Conservation (phyloP, 2,888 invertebrate genomes). For the Matsumyia berberina region DNA sequence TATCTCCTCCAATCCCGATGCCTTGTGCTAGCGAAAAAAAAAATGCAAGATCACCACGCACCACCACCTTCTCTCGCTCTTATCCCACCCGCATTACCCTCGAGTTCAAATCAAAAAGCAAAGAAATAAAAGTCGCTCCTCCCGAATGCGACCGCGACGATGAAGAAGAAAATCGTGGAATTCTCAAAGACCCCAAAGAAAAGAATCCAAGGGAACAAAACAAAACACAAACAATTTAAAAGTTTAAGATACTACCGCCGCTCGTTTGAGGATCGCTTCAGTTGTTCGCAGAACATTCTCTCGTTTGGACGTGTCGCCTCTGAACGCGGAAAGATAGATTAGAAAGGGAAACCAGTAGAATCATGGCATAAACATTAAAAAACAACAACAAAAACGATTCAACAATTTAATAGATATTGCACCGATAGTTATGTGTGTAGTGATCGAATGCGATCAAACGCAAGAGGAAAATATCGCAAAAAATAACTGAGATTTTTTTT, state of each 20-base stretch:
- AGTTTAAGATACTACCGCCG: conserved; percentile 66
- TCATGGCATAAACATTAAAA: conserved; percentile 26
- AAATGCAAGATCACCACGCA: conserved; percentile 42
- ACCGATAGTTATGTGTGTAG: conserved; percentile 17
- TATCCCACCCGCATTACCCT: conserved; percentile 24
- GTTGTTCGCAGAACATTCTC: conserved; percentile 79
- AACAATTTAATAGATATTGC: conserved; percentile 7
- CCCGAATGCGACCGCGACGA: conserved; percentile 36
- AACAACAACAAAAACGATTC: conserved; percentile 22
- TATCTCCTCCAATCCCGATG: conserved; percentile 28
- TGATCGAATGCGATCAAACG: conserved; percentile 24
- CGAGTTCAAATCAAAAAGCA: conserved; percentile 14
- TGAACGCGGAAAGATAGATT: conserved; percentile 25
- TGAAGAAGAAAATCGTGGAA: conserved; percentile 54
- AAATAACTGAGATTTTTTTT: neutral
- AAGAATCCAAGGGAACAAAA: conserved; percentile 65
- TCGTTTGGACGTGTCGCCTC: conserved; percentile 77
- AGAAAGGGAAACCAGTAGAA: conserved; percentile 30
- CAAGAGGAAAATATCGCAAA: conserved; percentile 26
- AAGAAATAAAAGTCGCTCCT: conserved; percentile 7
- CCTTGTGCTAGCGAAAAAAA: conserved; percentile 6
- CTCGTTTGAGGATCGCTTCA: conserved; percentile 76
- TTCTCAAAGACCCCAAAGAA: conserved; percentile 4
- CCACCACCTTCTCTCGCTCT: conserved; percentile 5
- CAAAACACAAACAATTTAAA: conserved; percentile 50